These are phyloP conservation scores for Pangasius larnaudii DNA, from an alignment of 2,797 vertebrate genomes.

Conservation along the genomic window DNA sequence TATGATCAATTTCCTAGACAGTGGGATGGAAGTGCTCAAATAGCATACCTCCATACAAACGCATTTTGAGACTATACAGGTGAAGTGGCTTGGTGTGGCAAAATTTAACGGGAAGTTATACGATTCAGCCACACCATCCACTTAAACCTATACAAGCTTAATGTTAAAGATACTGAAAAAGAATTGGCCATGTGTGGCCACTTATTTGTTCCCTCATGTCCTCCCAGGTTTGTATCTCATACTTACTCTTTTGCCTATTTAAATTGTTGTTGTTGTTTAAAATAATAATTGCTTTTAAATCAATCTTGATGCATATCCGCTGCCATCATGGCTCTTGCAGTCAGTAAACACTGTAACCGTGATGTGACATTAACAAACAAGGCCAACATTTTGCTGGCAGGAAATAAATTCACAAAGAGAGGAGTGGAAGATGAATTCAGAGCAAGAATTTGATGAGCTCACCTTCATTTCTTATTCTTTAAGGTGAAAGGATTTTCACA, in stretches of 20 bases:
- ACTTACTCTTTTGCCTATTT: not conserved
- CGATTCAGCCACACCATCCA: constrained; percentile 13
- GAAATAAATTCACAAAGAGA: not conserved
- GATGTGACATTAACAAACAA: not conserved
- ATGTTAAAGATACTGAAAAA: constrained; percentile 16
- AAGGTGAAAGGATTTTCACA: not conserved
- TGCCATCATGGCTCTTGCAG: constrained; percentile 10
- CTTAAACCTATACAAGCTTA: not conserved
- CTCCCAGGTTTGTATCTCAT: constrained; percentile 21
- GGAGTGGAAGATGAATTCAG: not conserved
- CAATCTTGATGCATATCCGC: not conserved
- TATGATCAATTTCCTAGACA: not conserved
- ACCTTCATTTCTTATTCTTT: not conserved
- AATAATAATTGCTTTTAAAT: constrained; percentile 12
- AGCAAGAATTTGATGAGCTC: not conserved
- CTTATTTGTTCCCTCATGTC: not conserved
- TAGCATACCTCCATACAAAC: not conserved
- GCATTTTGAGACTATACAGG: not conserved
- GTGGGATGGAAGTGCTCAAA: not conserved
- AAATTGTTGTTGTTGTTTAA: not conserved
- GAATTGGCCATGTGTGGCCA: not conserved
- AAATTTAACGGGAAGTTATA: constrained; percentile 40
- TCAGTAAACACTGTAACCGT: not conserved
- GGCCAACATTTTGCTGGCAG: not conserved
- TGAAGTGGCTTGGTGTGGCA: not conserved